Conservation (phyloP, 92 coral and sea anemone genomes). For the Bergia puertoricense region DNA sequence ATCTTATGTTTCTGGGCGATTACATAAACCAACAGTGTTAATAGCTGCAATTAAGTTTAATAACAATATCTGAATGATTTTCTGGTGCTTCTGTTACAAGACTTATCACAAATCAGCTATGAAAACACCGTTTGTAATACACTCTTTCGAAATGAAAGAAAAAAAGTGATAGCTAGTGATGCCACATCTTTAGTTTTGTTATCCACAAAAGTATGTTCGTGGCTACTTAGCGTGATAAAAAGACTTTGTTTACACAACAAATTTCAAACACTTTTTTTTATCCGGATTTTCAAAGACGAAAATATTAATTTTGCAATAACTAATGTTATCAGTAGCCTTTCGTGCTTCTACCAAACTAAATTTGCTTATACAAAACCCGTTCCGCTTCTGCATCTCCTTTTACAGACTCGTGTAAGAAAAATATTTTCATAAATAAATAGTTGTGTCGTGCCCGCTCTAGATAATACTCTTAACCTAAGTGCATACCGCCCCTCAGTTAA, state of each 20-base stretch:
- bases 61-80: background rate
- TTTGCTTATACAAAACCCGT: background rate
- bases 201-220: background rate
- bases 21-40: conserved; percentile 16
- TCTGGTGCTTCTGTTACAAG: background rate
- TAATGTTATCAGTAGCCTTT: background rate
- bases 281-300: background rate
- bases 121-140: background rate
- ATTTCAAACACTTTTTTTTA: background rate
- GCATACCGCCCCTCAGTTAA: background rate
- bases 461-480: conserved; percentile 25
- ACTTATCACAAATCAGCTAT: background rate
- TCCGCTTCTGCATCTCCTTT: background rate
- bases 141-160: background rate
- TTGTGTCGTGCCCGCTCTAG: background rate
- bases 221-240: background rate
- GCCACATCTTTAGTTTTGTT: background rate
- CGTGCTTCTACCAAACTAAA: background rate
- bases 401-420: background rate
- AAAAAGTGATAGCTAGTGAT: background rate
- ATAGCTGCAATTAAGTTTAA: conserved; percentile 23
- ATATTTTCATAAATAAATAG: background rate
- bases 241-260: background rate
- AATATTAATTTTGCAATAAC: background rate
- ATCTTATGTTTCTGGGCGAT: background rate